Evolutionary conservation across 2,797 vertebrate species (phyloP).

Genomic region (Pipistrellus pygmaeus): DNA sequence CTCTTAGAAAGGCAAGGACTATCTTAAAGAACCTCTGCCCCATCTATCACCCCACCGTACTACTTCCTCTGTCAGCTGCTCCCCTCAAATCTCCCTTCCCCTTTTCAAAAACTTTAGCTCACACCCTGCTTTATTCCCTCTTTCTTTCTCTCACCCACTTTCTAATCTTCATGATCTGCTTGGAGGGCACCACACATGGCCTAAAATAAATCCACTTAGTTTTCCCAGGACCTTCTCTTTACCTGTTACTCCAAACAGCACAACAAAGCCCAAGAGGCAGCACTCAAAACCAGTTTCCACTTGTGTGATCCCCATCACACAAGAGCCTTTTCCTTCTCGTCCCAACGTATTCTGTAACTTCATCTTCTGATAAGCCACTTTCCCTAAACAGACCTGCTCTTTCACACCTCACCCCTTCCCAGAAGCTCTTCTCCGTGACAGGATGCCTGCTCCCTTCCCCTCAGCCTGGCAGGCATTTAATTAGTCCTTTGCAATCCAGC

Average conservation of each 20-base stretch:
- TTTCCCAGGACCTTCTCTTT: not conserved
- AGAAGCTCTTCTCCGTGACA: not conserved
- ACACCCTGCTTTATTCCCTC: too few relatives aligned
- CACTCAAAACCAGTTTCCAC: not conserved
- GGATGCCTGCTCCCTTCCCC: not conserved
- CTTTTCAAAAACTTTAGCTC: not conserved
- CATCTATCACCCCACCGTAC: accelerated
- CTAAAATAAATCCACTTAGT: not conserved
- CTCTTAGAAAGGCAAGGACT: not conserved
- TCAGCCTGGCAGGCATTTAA: not conserved
- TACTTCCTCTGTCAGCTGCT: too few relatives aligned
- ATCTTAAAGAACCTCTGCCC: not conserved
- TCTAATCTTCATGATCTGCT: not conserved
- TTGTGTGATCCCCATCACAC: not conserved
- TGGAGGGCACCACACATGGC: not conserved
- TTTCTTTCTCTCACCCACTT: not conserved
- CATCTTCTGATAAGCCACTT: not conserved
- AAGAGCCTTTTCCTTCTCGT: not conserved
- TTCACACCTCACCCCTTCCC: not conserved
- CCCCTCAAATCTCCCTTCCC: too few relatives aligned
- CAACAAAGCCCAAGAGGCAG: not conserved
- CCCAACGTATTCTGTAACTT: not conserved
- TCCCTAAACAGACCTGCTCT: not conserved
- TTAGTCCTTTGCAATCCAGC: not conserved
- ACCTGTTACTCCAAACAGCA: not conserved